Percentiles rank a stretch among this genome's conserved stretches.
These are phyloP conservation scores for Erethizon dorsatum DNA, from an alignment of 2,797 vertebrate genomes.

Conservation along the genomic window DNA sequence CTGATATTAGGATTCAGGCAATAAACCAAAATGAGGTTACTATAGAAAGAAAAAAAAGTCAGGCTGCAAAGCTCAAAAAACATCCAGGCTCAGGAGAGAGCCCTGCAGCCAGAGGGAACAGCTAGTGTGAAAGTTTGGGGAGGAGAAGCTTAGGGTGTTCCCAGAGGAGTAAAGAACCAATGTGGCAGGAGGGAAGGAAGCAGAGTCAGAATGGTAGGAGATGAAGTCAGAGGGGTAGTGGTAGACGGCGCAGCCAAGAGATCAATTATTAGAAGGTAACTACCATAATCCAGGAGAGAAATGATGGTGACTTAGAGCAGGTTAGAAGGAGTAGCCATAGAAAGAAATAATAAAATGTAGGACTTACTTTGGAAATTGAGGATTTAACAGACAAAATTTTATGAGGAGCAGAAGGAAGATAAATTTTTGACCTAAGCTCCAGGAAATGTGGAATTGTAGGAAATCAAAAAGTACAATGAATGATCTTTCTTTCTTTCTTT, in stretches of 20 bases:
- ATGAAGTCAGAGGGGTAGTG: neutral
- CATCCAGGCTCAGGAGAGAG: neutral
- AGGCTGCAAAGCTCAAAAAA: neutral
- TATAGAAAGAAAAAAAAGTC: neutral
- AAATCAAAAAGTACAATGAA: neutral
- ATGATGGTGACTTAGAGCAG: neutral
- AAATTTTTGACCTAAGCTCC: neutral
- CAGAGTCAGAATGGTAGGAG: neutral
- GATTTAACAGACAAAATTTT: neutral
- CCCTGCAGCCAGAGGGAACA: neutral
- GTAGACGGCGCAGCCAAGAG: neutral
- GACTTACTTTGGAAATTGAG: neutral
- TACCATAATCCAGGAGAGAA: neutral
- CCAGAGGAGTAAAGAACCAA: neutral
- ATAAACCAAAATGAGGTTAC: neutral
- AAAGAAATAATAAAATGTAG: neutral
- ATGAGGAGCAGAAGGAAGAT: neutral
- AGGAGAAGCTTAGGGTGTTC: neutral
- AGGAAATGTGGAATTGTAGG: neutral
- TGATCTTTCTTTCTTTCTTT: neutral
- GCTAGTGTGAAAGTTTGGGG: neutral
- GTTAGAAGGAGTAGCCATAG: neutral
- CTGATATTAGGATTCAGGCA: neutral
- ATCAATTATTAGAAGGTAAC: neutral
- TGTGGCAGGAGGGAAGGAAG: neutral